Evolutionary conservation across 2,888 invertebrate genomes (phyloP).

Genomic region (Drosophila eohydei): DNA sequence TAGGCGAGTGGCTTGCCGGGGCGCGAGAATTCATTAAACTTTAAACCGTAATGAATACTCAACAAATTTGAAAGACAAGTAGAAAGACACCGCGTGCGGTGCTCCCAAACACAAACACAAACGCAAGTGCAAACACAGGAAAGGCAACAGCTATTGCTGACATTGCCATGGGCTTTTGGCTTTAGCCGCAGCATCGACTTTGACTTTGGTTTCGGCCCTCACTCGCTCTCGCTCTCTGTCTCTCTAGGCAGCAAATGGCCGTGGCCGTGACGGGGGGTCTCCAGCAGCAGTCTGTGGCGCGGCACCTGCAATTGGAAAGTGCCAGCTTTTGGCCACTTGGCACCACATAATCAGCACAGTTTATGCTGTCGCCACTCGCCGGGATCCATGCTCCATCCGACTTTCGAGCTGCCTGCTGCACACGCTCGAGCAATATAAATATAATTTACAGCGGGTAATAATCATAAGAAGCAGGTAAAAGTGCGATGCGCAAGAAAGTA

Average conservation of each 20-base stretch:
- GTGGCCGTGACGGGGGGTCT: conserved; percentile 3
- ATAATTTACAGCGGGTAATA: conserved; percentile 69
- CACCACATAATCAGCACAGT: conserved; percentile 69
- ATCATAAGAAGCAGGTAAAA: conserved; percentile 72
- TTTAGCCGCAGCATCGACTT: conserved; percentile 16
- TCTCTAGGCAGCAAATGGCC: conserved; percentile 8
- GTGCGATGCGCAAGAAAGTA: conserved; percentile 42
- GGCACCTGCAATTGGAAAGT: conserved; percentile 38
- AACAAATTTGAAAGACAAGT: conserved; percentile 53
- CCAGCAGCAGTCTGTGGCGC: conserved; percentile 11
- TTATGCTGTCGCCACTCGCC: conserved; percentile 61
- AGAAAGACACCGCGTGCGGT: conserved; percentile 39
- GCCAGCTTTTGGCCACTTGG: conserved; percentile 46
- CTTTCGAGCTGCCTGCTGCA: conserved; percentile 46
- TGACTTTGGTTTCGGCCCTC: conserved; percentile 2
- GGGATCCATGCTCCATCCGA: not conserved
- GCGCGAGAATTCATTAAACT: conserved; percentile 63
- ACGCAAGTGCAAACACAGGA: not conserved
- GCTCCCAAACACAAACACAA: conserved; percentile 8
- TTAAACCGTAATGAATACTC: conserved; percentile 65
- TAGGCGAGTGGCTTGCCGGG: conserved; percentile 13
- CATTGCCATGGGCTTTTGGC: conserved; percentile 16
- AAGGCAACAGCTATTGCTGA: conserved; percentile 15
- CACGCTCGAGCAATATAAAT: conserved; percentile 69
- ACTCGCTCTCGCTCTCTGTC: not conserved